phyloP scores from a whole-genome alignment of 1,140 invertebrate species.

The Megathymus violae region DNA sequence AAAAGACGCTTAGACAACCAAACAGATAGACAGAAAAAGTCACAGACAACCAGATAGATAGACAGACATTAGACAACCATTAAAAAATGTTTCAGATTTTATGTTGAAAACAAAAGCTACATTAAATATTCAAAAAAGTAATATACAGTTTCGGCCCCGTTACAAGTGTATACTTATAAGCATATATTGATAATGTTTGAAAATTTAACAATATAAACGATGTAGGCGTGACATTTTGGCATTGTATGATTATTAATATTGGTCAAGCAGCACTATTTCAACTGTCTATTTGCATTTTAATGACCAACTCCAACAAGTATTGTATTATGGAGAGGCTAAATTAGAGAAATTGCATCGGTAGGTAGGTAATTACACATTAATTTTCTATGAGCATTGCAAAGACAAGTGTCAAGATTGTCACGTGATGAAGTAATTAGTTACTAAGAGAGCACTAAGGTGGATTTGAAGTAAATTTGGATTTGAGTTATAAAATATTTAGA shows the following conservation, averaged over 20 bases:
- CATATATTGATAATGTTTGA: too few relatives aligned
- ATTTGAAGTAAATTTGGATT: not conserved
- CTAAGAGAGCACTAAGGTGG: not conserved
- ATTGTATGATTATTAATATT: conserved; percentile 23
- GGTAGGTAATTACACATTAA: conserved; percentile 27
- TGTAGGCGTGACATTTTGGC: conserved; percentile 10
- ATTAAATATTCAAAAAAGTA: too few relatives aligned
- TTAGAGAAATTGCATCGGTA: conserved; percentile 27
- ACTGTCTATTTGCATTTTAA: conserved; percentile 46
- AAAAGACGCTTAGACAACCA: too few relatives aligned
- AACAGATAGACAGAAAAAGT: too few relatives aligned
- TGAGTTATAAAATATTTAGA: too few relatives aligned
- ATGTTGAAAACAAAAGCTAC: too few relatives aligned
- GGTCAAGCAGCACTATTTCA: conserved; percentile 21
- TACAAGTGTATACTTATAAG: too few relatives aligned
- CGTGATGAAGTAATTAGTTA: conserved; percentile 25
- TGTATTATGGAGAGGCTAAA: conserved; percentile 29
- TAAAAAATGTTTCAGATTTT: too few relatives aligned
- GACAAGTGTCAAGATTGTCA: conserved; percentile 27
- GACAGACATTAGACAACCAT: too few relatives aligned
- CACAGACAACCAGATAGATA: too few relatives aligned
- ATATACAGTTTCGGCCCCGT: too few relatives aligned
- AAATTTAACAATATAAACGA: conserved; percentile 4
- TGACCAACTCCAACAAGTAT: conserved; percentile 28
- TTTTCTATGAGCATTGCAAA: conserved; percentile 25